A percentile compares a stretch with the other conserved stretches of the same genome.
Evolutionary conservation across 2,797 vertebrate genomes (phyloP).

Genomic region (Phalloptychus januarius): DNA sequence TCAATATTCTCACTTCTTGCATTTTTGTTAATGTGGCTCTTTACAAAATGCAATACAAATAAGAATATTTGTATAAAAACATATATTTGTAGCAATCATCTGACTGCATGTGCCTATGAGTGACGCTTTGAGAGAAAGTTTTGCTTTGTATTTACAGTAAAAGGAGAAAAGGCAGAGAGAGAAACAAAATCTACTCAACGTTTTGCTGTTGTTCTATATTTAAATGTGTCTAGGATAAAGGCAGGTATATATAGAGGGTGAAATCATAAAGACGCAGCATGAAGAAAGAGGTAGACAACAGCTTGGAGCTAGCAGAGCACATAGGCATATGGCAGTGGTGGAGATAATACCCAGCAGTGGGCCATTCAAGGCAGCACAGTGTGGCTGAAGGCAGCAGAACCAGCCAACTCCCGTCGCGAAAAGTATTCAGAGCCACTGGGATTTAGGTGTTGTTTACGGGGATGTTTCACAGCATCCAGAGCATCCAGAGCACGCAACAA

Average conservation of each 20-base stretch:
- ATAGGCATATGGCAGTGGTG: slow-evolving; percentile 51
- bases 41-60: background rate
- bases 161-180: slow-evolving; percentile 15
- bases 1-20: background rate
- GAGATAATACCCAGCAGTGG: slow-evolving; percentile 44
- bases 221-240: slow-evolving; percentile 13
- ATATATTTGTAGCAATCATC: background rate
- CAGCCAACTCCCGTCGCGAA: slow-evolving; percentile 26
- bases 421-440: slow-evolving; percentile 30
- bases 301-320: slow-evolving; percentile 32
- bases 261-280: slow-evolving; percentile 17
- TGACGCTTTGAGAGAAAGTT: background rate
- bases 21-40: background rate
- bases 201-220: slow-evolving; percentile 19
- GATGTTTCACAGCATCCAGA: slow-evolving; percentile 34
- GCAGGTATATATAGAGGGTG: slow-evolving; percentile 2
- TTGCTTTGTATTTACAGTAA: background rate
- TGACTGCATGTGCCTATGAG: background rate
- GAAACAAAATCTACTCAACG: slow-evolving; percentile 19
- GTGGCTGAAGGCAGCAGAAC: slow-evolving; percentile 34
- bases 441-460: slow-evolving; percentile 45
- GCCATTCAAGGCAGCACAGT: slow-evolving; percentile 20
- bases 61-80: background rate
- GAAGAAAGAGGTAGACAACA: slow-evolving; percentile 27
- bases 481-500: slow-evolving; percentile 7